Conservation (phyloP, 1,140 invertebrate genomes). For the Daktulosphaira vitifoliae region DNA sequence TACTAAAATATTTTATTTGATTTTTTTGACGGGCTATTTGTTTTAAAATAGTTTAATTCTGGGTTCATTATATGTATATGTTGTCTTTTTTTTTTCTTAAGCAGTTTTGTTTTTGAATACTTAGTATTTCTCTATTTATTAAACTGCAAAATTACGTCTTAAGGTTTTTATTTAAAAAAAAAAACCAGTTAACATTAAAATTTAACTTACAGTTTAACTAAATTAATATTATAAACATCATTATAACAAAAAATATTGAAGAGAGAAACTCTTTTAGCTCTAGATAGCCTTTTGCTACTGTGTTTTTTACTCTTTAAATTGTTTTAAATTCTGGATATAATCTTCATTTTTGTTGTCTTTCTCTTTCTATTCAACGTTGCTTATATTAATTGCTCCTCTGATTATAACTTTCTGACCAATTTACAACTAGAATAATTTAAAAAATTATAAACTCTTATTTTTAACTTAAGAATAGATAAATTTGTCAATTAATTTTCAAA, state of each 20-base stretch:
- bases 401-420: constrained; percentile 7
- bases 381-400: constrained; percentile 21
- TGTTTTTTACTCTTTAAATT: constrained; percentile 16
- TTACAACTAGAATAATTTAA: too few species aligned
- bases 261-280: too few species aligned
- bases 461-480: too few species aligned
- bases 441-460: too few species aligned
- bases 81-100: constrained; percentile 27
- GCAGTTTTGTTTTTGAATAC: neutral
- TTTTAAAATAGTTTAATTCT: constrained; percentile 19
- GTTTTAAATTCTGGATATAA: constrained; percentile 18
- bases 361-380: constrained; percentile 23
- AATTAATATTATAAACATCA: too few species aligned
- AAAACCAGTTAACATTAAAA: neutral
- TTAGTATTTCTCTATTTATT: neutral
- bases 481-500: too few species aligned
- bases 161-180: neutral
- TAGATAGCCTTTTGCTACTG: constrained; percentile 20
- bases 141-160: neutral
- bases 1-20: too few species aligned
- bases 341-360: constrained; percentile 10
- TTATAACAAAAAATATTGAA: too few species aligned
- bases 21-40: constrained; percentile 14
- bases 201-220: constrained; percentile 2
- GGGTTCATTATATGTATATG: constrained; percentile 17